These are phyloP conservation scores for Atta colombica DNA, from an alignment of 1,140 invertebrate species.

Conservation along the genomic window DNA sequence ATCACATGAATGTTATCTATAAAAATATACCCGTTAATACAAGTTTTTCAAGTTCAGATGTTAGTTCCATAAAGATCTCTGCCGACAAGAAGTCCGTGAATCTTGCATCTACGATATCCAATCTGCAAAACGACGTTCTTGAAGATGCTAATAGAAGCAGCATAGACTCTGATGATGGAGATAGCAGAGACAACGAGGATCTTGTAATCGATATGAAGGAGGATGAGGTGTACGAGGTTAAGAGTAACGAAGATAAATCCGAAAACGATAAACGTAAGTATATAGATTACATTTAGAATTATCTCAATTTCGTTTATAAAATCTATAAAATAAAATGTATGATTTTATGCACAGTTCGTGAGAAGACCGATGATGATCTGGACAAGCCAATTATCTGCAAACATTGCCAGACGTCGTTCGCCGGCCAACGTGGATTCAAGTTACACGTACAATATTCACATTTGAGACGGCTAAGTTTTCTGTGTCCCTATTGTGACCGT, in stretches of 20 bases:
- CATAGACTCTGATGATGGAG: conserved; percentile 66
- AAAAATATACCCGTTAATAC: neutral
- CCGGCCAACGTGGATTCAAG: conserved; percentile 81
- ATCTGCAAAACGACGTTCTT: conserved; percentile 9
- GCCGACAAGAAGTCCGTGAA: neutral
- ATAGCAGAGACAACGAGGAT: conserved; percentile 69
- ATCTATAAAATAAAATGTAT: neutral
- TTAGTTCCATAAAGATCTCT: neutral
- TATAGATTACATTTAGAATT: neutral
- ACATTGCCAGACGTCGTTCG: conserved; percentile 82
- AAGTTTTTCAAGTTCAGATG: neutral
- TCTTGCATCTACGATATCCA: conserved; percentile 25
- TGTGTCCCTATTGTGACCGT: conserved; percentile 84
- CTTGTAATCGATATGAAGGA: conserved; percentile 75
- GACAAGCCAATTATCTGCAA: conserved; percentile 78
- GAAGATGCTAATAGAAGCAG: neutral
- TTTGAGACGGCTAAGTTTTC: conserved; percentile 80
- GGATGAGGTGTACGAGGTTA: conserved; percentile 67
- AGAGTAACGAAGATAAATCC: neutral
- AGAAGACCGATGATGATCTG: neutral
- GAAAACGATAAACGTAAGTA: conserved; percentile 53
- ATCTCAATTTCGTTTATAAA: neutral
- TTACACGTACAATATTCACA: conserved; percentile 83
- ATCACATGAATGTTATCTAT: neutral
- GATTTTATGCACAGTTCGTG: conserved; percentile 7